Conservation (phyloP, 1,140 invertebrate genomes). For the Heterodera carotae region DNA sequence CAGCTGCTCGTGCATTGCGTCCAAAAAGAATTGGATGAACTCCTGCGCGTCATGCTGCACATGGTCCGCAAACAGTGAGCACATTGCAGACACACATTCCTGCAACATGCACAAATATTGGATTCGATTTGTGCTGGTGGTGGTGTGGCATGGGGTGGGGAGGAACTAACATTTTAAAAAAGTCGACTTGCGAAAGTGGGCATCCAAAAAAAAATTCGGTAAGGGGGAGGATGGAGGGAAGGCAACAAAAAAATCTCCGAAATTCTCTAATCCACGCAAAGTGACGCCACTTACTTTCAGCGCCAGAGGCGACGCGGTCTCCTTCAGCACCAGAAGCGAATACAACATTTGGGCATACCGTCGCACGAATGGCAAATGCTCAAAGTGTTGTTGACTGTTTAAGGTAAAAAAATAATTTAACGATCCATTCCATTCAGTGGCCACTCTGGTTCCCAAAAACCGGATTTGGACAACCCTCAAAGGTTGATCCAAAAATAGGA, state of each 20-base stretch:
- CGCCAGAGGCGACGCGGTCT: neutral
- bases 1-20: conserved; percentile 85
- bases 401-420: neutral
- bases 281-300: neutral
- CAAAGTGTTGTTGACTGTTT: conserved; percentile 2
- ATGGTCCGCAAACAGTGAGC: conserved; percentile 79
- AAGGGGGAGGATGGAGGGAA: too few relatives aligned
- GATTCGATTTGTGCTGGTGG: too few relatives aligned
- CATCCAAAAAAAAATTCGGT: too few relatives aligned
- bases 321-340: neutral
- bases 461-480: too few relatives aligned
- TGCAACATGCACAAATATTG: too few relatives aligned
- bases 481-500: too few relatives aligned
- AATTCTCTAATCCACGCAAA: neutral
- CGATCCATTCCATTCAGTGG: too few relatives aligned
- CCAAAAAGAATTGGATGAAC: conserved; percentile 81
- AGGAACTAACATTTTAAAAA: too few relatives aligned
- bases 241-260: neutral
- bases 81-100: conserved; percentile 76
- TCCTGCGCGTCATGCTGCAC: conserved; percentile 88
- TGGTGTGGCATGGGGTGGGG: too few relatives aligned
- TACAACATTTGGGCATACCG: neutral
- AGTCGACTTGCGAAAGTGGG: too few relatives aligned
- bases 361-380: neutral
- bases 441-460: too few relatives aligned